phyloP scores from a whole-genome alignment of 2,797 vertebrate genomes.

The Amphiprion clarkii region DNA sequence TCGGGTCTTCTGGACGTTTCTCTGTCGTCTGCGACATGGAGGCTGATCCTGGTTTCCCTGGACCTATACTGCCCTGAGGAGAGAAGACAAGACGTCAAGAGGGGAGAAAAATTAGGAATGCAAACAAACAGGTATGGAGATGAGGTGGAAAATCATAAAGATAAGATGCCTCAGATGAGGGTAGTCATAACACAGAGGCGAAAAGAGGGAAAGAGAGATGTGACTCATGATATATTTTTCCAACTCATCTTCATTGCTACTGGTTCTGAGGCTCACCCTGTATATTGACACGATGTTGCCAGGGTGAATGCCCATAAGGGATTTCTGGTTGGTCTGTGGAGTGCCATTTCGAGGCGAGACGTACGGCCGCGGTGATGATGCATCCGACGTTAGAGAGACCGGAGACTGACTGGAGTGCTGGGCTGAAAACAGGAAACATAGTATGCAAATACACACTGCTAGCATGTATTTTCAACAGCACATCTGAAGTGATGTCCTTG shows the following conservation, averaged over 20 bases:
- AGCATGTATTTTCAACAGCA: neutral
- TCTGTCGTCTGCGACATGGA: constrained; percentile 87
- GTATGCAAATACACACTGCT: neutral
- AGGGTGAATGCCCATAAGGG: constrained; percentile 85
- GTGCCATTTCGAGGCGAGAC: constrained; percentile 97
- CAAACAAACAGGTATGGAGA: neutral
- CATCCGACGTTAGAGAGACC: constrained; percentile 96
- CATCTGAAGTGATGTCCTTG: neutral
- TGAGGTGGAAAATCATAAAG: neutral
- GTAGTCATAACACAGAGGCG: neutral
- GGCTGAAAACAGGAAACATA: constrained; percentile 83
- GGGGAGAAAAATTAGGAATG: neutral
- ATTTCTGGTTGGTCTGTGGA: constrained; percentile 94
- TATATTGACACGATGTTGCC: constrained; percentile 87
- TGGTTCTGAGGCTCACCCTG: constrained; percentile 86
- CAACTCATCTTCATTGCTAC: neutral
- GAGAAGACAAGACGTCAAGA: neutral
- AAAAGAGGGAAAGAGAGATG: neutral
- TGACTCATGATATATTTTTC: neutral
- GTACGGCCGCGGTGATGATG: constrained; percentile 97
- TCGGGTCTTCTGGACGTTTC: constrained; percentile 93
- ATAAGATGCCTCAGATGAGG: neutral
- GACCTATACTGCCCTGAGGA: constrained; percentile 89
- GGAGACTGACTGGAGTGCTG: constrained; percentile 98
- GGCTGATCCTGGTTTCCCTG: constrained; percentile 91